These are phyloP conservation scores for Danionella cerebrum DNA, from an alignment of 2,113 vertebrate genomes.

Conservation along the genomic window DNA sequence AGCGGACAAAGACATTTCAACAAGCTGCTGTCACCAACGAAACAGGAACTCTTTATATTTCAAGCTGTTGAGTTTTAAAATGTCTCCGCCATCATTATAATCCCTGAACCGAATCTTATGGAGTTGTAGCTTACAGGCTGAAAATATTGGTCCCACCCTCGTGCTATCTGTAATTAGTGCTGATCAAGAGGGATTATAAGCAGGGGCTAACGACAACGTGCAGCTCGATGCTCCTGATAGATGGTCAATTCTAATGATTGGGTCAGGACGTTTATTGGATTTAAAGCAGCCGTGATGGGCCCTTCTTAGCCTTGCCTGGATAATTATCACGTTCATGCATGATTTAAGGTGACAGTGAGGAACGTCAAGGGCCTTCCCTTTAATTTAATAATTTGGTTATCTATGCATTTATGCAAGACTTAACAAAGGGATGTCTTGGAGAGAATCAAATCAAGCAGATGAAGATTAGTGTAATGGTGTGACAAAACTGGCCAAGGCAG, in stretches of 20 bases:
- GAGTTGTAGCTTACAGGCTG: neutral
- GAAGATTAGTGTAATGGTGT: constrained; percentile 42
- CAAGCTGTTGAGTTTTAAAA: constrained; percentile 9
- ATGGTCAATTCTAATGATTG: constrained; percentile 73
- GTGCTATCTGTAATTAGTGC: constrained; percentile 65
- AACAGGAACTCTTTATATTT: no score
- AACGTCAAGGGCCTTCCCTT: constrained; percentile 55
- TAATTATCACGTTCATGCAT: constrained; percentile 70
- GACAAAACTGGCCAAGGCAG: neutral
- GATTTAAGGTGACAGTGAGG: constrained; percentile 65
- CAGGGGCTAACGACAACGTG: constrained; percentile 56
- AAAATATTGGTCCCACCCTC: constrained; percentile 59
- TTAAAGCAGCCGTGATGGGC: constrained; percentile 65
- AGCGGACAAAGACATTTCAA: neutral
- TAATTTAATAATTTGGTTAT: constrained; percentile 66
- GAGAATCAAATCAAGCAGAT: constrained; percentile 46
- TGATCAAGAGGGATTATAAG: constrained; percentile 71
- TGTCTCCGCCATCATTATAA: neutral
- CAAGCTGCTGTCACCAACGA: constrained; percentile 13
- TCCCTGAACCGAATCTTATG: neutral
- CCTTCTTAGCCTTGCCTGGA: constrained; percentile 55
- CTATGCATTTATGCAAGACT: constrained; percentile 66
- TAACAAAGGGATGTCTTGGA: constrained; percentile 51
- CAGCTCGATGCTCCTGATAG: constrained; percentile 69
- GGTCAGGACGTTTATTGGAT: constrained; percentile 65